Base-by-base conservation (phyloP, 2,797 vertebrate species). In the Phaenicophaeus curvirostris region DNA sequence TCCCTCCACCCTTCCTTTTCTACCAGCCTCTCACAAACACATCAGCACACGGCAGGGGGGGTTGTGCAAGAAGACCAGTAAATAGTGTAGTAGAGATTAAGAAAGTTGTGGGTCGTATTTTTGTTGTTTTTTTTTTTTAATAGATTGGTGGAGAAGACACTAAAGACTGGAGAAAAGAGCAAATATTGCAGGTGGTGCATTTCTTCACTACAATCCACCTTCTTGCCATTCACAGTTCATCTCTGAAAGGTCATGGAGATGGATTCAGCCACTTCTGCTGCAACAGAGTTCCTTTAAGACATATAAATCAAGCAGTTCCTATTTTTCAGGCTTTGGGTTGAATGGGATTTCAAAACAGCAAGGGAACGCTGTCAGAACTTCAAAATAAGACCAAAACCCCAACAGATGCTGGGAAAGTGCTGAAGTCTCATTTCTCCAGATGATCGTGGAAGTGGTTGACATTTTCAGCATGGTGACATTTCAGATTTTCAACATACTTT, bases 381-480 rank as follows among this genome's bases (percentile, higher is more conserved):
- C 73, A 78, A 72, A 85, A 48, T 20, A 78, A 48, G 39, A 55
- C 48, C 24, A 33, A 62, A 89, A 66, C 0, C 30, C 42, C 82
- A 72, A 8, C 50, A 75, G 68, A 74, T 87, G 85, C 66, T 68
- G 66, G 68, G 46, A 46, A 53, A 87, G 41, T 13, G 4, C 0
- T 77, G 67, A 71, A 92, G 79, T 54, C 61, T 66, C 7, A 0
- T 83, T 89, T 42, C 61, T 86, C 78, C 68, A 87, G 57, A 65
- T 72, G 75, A 89, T 12, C 16, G 1, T 86, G 57, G 82, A 89
- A 90, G 35, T 3, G 42, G 39, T 21, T 93, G 92, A 83, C 85
- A 92, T 94, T 95, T 95, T 92, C 82, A 66, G 72, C 46, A 15
- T 0, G 25, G 68, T 87, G 75, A 91, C 68, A 87, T 91, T 94